phyloP scores from a whole-genome alignment of 2,888 invertebrate species.

The Megastigmus dorsalis region DNA sequence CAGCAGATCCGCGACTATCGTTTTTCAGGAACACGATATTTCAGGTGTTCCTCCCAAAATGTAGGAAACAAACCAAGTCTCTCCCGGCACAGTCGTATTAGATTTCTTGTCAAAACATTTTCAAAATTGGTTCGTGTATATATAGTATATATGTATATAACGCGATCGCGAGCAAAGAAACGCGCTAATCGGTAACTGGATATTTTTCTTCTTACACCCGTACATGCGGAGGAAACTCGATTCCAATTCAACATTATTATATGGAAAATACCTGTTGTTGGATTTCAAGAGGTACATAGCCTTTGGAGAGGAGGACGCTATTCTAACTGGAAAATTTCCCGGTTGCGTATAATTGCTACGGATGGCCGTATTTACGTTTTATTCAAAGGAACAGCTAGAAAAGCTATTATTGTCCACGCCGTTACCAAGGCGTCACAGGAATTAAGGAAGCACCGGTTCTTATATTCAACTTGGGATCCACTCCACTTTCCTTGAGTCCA shows the following conservation, averaged over 20 bases:
- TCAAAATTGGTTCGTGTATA: slow-evolving; percentile 18
- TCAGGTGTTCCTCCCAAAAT: neutral
- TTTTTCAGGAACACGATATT: slow-evolving; percentile 16
- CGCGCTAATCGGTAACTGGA: slow-evolving; percentile 71
- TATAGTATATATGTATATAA: too few relatives aligned
- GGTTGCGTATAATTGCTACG: neutral
- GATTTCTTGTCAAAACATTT: slow-evolving; percentile 70
- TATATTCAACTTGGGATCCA: neutral
- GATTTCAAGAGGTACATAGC: neutral
- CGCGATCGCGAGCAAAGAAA: slow-evolving; percentile 15
- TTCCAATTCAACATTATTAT: slow-evolving; percentile 10
- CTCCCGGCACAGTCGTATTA: slow-evolving; percentile 54
- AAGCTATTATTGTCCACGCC: neutral
- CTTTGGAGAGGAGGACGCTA: neutral
- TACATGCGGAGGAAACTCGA: too few relatives aligned
- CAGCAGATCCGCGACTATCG: neutral
- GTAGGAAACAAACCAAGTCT: neutral
- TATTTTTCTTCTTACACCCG: slow-evolving; percentile 56
- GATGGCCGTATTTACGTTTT: neutral
- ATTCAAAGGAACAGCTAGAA: slow-evolving; percentile 8
- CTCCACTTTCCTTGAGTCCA: neutral
- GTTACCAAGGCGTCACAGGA: neutral
- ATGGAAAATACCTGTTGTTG: slow-evolving; percentile 27
- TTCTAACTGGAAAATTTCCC: slow-evolving; percentile 23
- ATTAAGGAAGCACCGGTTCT: neutral